A percentile compares a stretch with the other conserved stretches of the same genome.
These are phyloP conservation scores for Scaptodrosophila lebanonensis DNA, from an alignment of 1,140 invertebrate genomes.

Conservation along the genomic window DNA sequence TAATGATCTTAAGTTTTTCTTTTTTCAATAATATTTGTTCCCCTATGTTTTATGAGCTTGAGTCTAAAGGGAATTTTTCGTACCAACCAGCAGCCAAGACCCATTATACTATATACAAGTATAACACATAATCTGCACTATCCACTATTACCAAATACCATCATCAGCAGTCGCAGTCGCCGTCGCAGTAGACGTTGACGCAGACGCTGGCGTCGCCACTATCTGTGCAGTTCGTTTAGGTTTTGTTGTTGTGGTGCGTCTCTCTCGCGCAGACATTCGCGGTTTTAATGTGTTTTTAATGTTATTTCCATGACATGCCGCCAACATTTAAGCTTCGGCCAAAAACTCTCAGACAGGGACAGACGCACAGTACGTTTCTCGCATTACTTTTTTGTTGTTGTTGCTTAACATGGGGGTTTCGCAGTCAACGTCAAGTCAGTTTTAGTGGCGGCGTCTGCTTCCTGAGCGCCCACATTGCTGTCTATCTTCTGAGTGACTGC, in stretches of 20 bases:
- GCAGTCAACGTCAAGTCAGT: neutral
- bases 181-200: conserved; percentile 43
- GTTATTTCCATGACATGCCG: conserved; percentile 74
- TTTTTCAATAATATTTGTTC: too few relatives aligned
- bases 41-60: too few relatives aligned
- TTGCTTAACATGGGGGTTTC: neutral
- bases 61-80: too few relatives aligned
- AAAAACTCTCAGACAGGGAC: conserved; percentile 27
- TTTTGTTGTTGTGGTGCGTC: conserved; percentile 45
- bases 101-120: too few relatives aligned
- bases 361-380: conserved; percentile 44
- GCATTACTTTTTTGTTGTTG: conserved; percentile 36
- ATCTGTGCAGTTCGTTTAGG: conserved; percentile 64
- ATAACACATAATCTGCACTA: too few relatives aligned
- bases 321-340: conserved; percentile 68
- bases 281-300: conserved; percentile 75
- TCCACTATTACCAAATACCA: too few relatives aligned
- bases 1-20: too few relatives aligned
- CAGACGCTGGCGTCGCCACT: conserved; percentile 16
- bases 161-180: conserved; percentile 32
- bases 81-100: too few relatives aligned
- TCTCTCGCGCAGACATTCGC: conserved; percentile 61
- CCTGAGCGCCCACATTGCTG: conserved; percentile 50
- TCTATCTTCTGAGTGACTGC: conserved; percentile 36
- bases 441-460: conserved; percentile 21